Conservation (phyloP, 1,140 invertebrate genomes). For the Eubasilissa regina region DNA sequence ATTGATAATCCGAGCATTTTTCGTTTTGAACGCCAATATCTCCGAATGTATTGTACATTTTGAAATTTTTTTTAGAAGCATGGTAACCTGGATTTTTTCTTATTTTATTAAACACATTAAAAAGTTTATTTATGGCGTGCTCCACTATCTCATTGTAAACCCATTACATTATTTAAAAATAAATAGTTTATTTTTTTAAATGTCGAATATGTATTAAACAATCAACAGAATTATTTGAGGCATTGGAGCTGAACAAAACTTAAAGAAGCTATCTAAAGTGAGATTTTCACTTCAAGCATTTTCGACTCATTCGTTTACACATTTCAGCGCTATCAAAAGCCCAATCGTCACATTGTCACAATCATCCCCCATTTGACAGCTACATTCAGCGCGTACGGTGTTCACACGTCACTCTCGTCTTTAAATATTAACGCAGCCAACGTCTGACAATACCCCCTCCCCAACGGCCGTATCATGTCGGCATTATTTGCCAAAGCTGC, state of each 20-base stretch:
- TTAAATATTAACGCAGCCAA: constrained; percentile 48
- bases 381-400: neutral
- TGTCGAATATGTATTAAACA: too few species aligned
- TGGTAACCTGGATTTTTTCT: too few species aligned
- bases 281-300: neutral
- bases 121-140: too few species aligned
- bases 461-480: constrained; percentile 34
- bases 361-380: constrained; percentile 17
- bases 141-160: too few species aligned
- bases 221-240: neutral
- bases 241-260: neutral
- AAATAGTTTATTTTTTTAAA: too few species aligned
- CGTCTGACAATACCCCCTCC: constrained; percentile 2
- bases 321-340: constrained; percentile 12
- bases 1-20: too few species aligned
- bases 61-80: too few species aligned
- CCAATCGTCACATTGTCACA: constrained; percentile 20
- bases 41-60: too few species aligned
- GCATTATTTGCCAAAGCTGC: constrained; percentile 32
- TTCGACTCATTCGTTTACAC: neutral
- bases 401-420: constrained; percentile 47
- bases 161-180: too few species aligned
- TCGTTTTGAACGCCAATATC: too few species aligned
- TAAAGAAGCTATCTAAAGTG: neutral
- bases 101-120: too few species aligned